These are phyloP conservation scores for Hemitrygon akajei DNA, from an alignment of 2,797 vertebrate genomes.

Conservation along the genomic window DNA sequence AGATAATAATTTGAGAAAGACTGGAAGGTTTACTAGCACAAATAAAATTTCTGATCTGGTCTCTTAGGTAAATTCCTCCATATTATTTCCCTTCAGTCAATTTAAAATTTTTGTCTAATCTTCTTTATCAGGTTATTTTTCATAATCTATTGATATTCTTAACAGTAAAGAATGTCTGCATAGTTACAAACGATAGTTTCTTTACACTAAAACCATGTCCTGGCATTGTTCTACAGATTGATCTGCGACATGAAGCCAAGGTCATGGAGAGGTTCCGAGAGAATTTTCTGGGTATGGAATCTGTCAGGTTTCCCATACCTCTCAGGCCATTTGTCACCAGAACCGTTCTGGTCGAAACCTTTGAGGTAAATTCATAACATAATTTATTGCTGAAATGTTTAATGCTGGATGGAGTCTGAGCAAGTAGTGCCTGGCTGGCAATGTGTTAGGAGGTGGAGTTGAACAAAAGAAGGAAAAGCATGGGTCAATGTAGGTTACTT, in stretches of 20 bases:
- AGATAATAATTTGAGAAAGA: neutral
- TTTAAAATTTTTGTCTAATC: neutral
- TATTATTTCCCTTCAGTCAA: neutral
- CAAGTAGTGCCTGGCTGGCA: no score
- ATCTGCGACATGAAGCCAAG: conserved; percentile 80
- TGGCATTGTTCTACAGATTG: conserved; percentile 61
- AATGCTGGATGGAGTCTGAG: neutral
- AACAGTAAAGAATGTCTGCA: neutral
- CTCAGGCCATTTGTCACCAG: conserved; percentile 78
- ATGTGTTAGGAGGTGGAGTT: neutral
- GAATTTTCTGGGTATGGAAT: conserved; percentile 74
- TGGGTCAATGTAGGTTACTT: neutral
- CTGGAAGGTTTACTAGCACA: neutral
- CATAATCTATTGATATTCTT: no score
- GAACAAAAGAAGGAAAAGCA: neutral
- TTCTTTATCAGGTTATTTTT: neutral
- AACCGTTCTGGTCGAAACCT: conserved; percentile 83
- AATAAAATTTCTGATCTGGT: neutral
- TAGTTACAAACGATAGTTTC: neutral
- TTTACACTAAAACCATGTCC: neutral
- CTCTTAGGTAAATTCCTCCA: neutral
- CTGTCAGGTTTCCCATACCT: conserved; percentile 81
- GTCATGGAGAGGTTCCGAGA: conserved; percentile 81
- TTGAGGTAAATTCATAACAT: conserved; percentile 62
- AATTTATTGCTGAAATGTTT: neutral